A percentile compares a stretch with the other conserved stretches of the same genome.
Evolutionary conservation across 2,797 vertebrate species (phyloP).

Genomic region (Ctenopoma multispine): DNA sequence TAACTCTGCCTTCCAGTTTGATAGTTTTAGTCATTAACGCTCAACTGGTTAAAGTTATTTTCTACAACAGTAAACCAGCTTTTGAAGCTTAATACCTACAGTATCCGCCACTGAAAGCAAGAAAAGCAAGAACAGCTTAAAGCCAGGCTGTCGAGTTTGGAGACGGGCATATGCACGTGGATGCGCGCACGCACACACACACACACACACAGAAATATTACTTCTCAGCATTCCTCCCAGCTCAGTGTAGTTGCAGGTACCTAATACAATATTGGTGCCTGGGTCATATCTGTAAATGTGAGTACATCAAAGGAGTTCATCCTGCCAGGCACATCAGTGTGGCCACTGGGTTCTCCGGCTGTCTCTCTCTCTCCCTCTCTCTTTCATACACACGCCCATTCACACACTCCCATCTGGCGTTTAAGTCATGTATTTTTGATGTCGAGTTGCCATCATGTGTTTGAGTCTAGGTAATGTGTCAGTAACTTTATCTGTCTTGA

Average conservation of each 20-base stretch:
- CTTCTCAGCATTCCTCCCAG: conserved; percentile 51
- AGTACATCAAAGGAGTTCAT: conserved; percentile 69
- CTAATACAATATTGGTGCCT: conserved; percentile 66
- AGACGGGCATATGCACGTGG: conserved; percentile 34
- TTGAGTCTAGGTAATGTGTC: conserved; percentile 51
- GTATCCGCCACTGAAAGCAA: conserved; percentile 56
- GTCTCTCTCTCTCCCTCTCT: neutral
- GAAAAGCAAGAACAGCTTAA: conserved; percentile 56
- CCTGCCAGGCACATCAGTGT: conserved; percentile 36
- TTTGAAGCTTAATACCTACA: conserved; percentile 44
- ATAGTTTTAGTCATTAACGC: conserved; percentile 35
- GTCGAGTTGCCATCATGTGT: conserved; percentile 45
- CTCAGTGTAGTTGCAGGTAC: conserved; percentile 60
- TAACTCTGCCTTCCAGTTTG: conserved; percentile 17
- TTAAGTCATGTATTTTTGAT: conserved; percentile 61
- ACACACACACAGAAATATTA: conserved; percentile 42
- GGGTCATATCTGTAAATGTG: conserved; percentile 64
- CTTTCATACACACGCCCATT: conserved; percentile 22
- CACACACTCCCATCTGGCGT: conserved; percentile 35
- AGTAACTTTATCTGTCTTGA: conserved; percentile 55
- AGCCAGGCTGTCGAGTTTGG: conserved; percentile 50
- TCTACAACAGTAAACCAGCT: conserved; percentile 49
- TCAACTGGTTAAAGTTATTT: conserved; percentile 40
- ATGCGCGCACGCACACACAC: neutral
- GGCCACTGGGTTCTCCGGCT: conserved; percentile 42